phyloP scores from a whole-genome alignment of 2,113 vertebrate genomes.

The Marcusenius ussheri region DNA sequence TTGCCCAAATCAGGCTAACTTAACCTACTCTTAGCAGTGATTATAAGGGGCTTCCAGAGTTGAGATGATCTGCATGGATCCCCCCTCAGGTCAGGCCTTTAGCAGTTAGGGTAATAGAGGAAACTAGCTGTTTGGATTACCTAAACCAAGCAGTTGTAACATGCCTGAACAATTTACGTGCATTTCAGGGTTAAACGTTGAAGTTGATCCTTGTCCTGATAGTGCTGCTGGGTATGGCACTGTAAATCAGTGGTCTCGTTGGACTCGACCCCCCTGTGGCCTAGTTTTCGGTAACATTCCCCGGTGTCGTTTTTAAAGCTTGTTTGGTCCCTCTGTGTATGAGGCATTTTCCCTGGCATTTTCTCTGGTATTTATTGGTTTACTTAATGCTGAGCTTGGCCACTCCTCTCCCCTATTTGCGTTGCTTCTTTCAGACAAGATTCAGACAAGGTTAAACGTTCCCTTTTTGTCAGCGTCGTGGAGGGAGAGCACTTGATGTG shows the following conservation, averaged over 20 bases:
- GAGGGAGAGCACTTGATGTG: background rate
- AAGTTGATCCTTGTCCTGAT: background rate
- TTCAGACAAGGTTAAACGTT: background rate
- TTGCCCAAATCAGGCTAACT: background rate
- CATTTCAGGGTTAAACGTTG: background rate
- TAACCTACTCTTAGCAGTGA: background rate
- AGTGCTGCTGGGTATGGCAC: background rate
- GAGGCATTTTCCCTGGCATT: background rate
- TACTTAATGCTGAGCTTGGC: background rate
- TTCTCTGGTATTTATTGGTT: constrained; percentile 5
- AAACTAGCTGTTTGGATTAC: background rate
- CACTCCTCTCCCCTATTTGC: background rate
- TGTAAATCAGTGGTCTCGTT: background rate
- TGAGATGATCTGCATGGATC: background rate
- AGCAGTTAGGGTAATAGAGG: background rate
- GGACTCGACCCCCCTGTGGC: background rate
- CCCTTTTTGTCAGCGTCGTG: constrained; percentile 12
- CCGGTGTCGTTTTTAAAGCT: background rate
- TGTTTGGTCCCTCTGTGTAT: background rate
- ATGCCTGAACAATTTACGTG: background rate
- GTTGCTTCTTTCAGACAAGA: background rate
- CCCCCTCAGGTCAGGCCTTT: background rate
- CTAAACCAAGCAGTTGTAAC: background rate
- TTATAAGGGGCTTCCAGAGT: background rate
- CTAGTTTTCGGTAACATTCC: background rate